phyloP scores from a whole-genome alignment of 2,888 invertebrate genomes.

The Boloria selene region DNA sequence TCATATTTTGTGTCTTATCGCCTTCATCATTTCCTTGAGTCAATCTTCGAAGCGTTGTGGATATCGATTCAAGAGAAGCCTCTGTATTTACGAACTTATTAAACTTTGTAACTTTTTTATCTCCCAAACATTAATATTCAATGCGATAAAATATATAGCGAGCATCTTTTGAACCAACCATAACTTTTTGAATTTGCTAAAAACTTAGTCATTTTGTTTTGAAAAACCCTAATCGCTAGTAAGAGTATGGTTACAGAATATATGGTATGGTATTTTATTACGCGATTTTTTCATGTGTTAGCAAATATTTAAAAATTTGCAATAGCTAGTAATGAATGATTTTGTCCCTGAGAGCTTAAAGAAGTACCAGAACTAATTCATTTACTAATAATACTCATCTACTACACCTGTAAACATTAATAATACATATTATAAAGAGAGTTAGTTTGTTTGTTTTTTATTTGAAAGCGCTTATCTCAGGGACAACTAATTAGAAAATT shows the following conservation, averaged over 20 bases:
- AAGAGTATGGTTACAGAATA: too few relatives aligned
- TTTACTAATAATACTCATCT: too few relatives aligned
- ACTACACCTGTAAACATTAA: too few relatives aligned
- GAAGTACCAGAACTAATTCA: too few relatives aligned
- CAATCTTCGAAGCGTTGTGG: conserved; percentile 22
- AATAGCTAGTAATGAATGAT: too few relatives aligned
- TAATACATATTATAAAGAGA: too few relatives aligned
- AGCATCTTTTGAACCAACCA: conserved; percentile 16
- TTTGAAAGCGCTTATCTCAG: too few relatives aligned
- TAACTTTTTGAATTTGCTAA: conserved; percentile 16
- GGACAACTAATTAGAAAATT: too few relatives aligned
- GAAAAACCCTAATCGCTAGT: background rate
- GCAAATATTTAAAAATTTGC: too few relatives aligned
- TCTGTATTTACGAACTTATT: conserved; percentile 32
- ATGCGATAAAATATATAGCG: conserved; percentile 24
- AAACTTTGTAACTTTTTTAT: conserved; percentile 32
- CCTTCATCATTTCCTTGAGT: conserved; percentile 1
- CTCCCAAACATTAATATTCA: conserved; percentile 34
- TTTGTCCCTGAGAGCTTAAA: too few relatives aligned
- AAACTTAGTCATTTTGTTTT: conserved; percentile 14
- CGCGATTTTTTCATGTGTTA: too few relatives aligned
- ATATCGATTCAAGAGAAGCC: conserved; percentile 32
- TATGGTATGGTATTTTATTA: background rate
- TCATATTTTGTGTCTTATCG: background rate
- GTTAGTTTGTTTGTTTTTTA: too few relatives aligned